Percentiles rank a stretch among this genome's conserved stretches.
Conservation (phyloP, 2,888 invertebrate genomes). For the Eupeodes latifasciatus region DNA sequence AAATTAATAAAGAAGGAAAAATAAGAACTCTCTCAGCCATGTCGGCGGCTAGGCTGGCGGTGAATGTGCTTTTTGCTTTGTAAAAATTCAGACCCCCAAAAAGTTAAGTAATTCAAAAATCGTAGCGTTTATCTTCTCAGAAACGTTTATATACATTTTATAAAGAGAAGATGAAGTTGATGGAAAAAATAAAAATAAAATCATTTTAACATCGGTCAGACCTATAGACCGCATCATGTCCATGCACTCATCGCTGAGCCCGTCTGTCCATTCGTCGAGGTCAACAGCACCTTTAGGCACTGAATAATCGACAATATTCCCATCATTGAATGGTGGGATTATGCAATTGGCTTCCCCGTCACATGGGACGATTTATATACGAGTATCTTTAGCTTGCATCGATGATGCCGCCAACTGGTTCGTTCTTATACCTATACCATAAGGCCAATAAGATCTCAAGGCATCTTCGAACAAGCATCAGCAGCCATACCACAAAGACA, state of each 20-base stretch:
- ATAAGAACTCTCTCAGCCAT: slow-evolving; percentile 60
- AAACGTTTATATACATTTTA: slow-evolving; percentile 1
- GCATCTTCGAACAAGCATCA: slow-evolving; percentile 18
- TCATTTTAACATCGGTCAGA: slow-evolving; percentile 51
- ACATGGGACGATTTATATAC: slow-evolving; percentile 71
- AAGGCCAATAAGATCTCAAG: slow-evolving; percentile 48
- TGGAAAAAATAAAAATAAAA: slow-evolving; percentile 38
- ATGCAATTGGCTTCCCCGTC: slow-evolving; percentile 68
- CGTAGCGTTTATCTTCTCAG: slow-evolving; percentile 31
- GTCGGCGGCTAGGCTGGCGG: slow-evolving; percentile 6
- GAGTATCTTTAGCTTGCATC: slow-evolving; percentile 45
- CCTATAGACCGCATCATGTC: slow-evolving; percentile 4
- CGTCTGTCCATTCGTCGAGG: slow-evolving; percentile 58
- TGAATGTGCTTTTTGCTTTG: background rate
- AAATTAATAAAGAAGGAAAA: background rate
- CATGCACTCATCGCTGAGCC: slow-evolving; percentile 13
- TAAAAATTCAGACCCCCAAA: slow-evolving; percentile 30
- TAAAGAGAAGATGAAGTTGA: slow-evolving; percentile 51
- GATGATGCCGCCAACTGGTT: slow-evolving; percentile 42
- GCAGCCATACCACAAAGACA: background rate
- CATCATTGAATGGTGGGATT: slow-evolving; percentile 64
- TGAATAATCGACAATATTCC: slow-evolving; percentile 69
- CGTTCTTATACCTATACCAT: slow-evolving; percentile 16
- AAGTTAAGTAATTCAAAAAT: slow-evolving; percentile 70
- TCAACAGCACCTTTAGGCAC: slow-evolving; percentile 75